These are phyloP conservation scores for Cyprinodon tularosa DNA, from an alignment of 2,113 vertebrate genomes.

Conservation along the genomic window DNA sequence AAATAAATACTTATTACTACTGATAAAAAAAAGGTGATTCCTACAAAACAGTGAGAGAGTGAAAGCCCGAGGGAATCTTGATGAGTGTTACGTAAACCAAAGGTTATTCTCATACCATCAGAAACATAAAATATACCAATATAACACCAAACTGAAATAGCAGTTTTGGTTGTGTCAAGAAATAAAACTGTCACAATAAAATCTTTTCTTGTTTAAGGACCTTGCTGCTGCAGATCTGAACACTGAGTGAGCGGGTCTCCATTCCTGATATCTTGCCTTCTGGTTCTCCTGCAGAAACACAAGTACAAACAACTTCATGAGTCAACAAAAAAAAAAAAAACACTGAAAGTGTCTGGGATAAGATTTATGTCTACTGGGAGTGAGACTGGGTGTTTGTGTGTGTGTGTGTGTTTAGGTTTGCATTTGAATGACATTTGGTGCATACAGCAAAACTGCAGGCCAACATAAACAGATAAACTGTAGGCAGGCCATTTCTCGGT, in stretches of 20 bases:
- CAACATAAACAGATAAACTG: conserved; percentile 56
- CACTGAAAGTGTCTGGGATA: background rate
- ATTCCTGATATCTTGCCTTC: conserved; percentile 95
- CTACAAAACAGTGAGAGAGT: conserved; percentile 18
- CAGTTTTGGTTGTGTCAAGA: background rate
- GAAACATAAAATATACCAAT: conserved; percentile 51
- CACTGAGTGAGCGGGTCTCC: conserved; percentile 97
- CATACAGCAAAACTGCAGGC: conserved; percentile 33
- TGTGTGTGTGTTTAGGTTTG: conserved; percentile 7
- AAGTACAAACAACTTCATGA: conserved; percentile 38
- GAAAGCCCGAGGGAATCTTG: conserved; percentile 54
- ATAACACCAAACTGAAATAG: conserved; percentile 26
- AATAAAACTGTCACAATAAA: conserved; percentile 2
- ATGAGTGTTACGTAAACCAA: conserved; percentile 37
- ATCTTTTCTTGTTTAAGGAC: conserved; percentile 66
- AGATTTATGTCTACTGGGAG: background rate
- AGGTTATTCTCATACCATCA: conserved; percentile 60
- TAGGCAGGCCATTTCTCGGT: conserved; percentile 8
- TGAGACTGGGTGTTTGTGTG: background rate
- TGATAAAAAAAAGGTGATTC: background rate
- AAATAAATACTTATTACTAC: conserved; percentile 13
- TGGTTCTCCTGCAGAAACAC: conserved; percentile 86
- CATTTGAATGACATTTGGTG: conserved; percentile 25
- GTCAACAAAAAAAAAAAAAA: conserved; percentile 10
- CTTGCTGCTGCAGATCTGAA: conserved; percentile 92